Base-by-base conservation (phyloP, 2,797 vertebrate species). In the Manis crassicaudata region DNA sequence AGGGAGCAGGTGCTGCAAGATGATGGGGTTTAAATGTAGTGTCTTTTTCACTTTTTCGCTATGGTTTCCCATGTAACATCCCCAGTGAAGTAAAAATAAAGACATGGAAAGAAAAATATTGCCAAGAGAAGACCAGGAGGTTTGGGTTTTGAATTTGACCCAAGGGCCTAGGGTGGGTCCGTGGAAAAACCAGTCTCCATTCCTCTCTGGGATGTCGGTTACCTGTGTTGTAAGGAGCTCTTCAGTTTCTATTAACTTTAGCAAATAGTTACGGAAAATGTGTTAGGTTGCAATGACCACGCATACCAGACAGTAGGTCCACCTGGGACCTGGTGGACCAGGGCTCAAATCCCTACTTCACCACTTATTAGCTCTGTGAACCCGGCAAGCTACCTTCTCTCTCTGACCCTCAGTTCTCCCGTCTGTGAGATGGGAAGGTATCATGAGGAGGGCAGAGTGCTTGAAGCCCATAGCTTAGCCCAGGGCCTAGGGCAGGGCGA, bases 111-210 rank as follows among this genome's bases (percentile, higher is more conserved):
- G 68, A 68, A 93, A 70, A 93, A 46, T 20, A 56, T 8, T 35
- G 80, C 46, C 50, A 18, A 76, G 25, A 60, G 86, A 92, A 76
- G 62, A 32, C 60, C 29, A 20, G 25, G 40, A 12, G 46, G 52
- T 91, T 65, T 81, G 72, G 23, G 58, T 63, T 94, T 23, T 91
- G 85, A 94, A n/a, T 90, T 65, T 25, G n/a, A 50, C 65, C 35
- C 43, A 7, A 5, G 35, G 35, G 29, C n/a, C 0, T 73, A 50
- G 65, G 60, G 20, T 52, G 23, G 72, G 75, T 95, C 85, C 18
- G 6, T 79, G 29, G 65, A 89, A 80, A 90, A 37, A 16, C 50
- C n/a, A 17, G n/a, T 73, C 6, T 90, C 40, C 37, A 8, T 54
- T 77, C 17, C 10, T 67, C 58, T 46, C 3, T 25, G 35, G 56